A percentile compares a stretch with the other conserved stretches of the same genome.
phyloP scores from a whole-genome alignment of 2,113 vertebrate species.

The Myrmecophaga tridactyla region DNA sequence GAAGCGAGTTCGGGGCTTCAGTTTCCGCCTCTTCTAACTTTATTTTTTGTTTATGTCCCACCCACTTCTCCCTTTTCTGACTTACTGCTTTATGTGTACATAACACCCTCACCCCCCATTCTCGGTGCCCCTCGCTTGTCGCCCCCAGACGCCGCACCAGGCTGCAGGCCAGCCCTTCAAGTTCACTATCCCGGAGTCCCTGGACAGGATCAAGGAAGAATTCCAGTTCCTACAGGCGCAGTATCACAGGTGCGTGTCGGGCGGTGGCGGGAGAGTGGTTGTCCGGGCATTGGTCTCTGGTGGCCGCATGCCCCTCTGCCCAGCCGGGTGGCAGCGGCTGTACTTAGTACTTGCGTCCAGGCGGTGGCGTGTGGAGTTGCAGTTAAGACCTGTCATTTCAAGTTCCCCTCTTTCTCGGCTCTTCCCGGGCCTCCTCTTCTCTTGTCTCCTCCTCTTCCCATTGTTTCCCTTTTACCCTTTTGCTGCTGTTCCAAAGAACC shows the following conservation, averaged over 20 bases:
- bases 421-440: slow-evolving; percentile 48
- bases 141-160: slow-evolving; percentile 91
- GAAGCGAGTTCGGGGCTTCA: not conserved
- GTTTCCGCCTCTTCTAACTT: slow-evolving; percentile 50
- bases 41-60: slow-evolving; percentile 32
- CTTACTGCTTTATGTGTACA: not conserved
- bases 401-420: slow-evolving; percentile 33
- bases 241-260: slow-evolving; percentile 92
- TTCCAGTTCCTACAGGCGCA: slow-evolving; percentile 97
- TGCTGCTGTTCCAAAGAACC: slow-evolving; percentile 65
- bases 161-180: slow-evolving; percentile 95
- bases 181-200: slow-evolving; percentile 95
- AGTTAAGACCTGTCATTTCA: slow-evolving; percentile 68
- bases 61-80: not conserved
- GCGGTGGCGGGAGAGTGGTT: not conserved
- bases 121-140: slow-evolving; percentile 27
- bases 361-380: slow-evolving; percentile 86
- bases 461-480: slow-evolving; percentile 72
- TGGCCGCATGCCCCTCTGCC: not conserved
- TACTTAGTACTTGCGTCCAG: slow-evolving; percentile 80
- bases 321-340: slow-evolving; percentile 39
- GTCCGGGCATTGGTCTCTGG: not conserved
- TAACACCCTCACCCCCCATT: not conserved
- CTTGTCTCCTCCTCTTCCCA: slow-evolving; percentile 51
- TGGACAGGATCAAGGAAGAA: slow-evolving; percentile 97